Evolutionary conservation across 2,113 vertebrate genomes (phyloP).

Genomic region (Pleuronectes platessa): DNA sequence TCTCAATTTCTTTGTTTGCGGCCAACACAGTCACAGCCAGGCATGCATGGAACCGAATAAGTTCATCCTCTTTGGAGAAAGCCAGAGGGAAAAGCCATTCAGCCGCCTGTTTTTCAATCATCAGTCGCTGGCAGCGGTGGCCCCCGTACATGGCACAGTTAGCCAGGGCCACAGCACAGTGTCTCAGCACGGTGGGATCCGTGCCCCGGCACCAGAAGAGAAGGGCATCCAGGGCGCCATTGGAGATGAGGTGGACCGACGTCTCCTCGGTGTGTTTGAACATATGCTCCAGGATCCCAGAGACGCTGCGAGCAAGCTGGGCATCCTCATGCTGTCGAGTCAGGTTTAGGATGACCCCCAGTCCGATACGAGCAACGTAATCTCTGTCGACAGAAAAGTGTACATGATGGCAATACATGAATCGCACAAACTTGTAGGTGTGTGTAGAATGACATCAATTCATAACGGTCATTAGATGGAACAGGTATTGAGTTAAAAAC

Average conservation of each 20-base stretch:
- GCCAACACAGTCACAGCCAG: constrained; percentile 92
- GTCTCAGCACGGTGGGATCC: constrained; percentile 88
- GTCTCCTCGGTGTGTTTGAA: constrained; percentile 99
- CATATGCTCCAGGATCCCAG: constrained; percentile 98
- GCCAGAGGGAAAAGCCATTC: constrained; percentile 98
- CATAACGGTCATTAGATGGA: too few species aligned
- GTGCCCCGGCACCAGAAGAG: constrained; percentile 96
- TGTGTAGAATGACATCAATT: too few species aligned
- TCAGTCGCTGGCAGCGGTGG: constrained; percentile 90
- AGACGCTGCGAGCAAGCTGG: constrained; percentile 88
- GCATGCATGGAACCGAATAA: constrained; percentile 93
- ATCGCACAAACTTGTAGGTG: not conserved
- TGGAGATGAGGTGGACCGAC: constrained; percentile 88
- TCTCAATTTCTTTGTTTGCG: constrained; percentile 94
- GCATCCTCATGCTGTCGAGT: constrained; percentile 88
- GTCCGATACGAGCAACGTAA: constrained; percentile 90
- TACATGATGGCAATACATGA: not conserved
- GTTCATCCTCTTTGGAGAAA: constrained; percentile 93
- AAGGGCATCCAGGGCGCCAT: constrained; percentile 91
- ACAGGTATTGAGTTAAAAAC: too few species aligned
- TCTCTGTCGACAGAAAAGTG: constrained; percentile 81
- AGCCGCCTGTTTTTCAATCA: constrained; percentile 93
- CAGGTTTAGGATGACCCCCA: constrained; percentile 93
- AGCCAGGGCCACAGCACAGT: constrained; percentile 93
- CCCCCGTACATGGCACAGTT: constrained; percentile 98